Conservation (phyloP, 2,888 invertebrate species). For the Synanthedon tipuliformis region DNA sequence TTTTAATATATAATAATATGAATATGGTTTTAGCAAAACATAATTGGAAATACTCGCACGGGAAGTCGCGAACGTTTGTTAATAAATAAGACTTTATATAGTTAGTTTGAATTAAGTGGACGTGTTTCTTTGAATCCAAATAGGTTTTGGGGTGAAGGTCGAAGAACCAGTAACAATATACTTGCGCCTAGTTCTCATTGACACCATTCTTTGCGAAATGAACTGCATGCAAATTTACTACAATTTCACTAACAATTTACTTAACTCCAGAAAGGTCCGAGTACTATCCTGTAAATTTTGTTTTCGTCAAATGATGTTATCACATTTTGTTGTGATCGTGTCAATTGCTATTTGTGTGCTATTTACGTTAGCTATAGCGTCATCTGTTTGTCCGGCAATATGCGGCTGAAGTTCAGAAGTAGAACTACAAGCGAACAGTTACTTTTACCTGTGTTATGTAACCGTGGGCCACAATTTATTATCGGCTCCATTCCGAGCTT, state of each 20-base stretch:
- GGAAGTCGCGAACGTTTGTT: too few relatives aligned
- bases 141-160: constrained; percentile 52
- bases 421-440: constrained; percentile 46
- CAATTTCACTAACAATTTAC: neutral
- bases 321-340: neutral
- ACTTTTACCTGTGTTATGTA: constrained; percentile 65
- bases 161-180: constrained; percentile 7
- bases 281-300: too few relatives aligned
- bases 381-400: neutral
- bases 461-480: constrained; percentile 58
- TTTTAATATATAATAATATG: too few relatives aligned
- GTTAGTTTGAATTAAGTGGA: constrained; percentile 16
- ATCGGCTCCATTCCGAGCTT: constrained; percentile 57
- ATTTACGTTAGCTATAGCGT: neutral
- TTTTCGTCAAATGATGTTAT: too few relatives aligned
- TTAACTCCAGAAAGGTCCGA: too few relatives aligned
- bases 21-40: too few relatives aligned
- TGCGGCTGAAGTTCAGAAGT: constrained; percentile 49
- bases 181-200: neutral
- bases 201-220: constrained; percentile 3
- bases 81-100: too few relatives aligned
- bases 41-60: too few relatives aligned
- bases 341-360: neutral
- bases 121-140: constrained; percentile 41
- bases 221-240: constrained; percentile 9